Percentiles rank a stretch among this genome's conserved stretches.
phyloP scores from a whole-genome alignment of 2,113 vertebrate species.

The Grallaria varia region DNA sequence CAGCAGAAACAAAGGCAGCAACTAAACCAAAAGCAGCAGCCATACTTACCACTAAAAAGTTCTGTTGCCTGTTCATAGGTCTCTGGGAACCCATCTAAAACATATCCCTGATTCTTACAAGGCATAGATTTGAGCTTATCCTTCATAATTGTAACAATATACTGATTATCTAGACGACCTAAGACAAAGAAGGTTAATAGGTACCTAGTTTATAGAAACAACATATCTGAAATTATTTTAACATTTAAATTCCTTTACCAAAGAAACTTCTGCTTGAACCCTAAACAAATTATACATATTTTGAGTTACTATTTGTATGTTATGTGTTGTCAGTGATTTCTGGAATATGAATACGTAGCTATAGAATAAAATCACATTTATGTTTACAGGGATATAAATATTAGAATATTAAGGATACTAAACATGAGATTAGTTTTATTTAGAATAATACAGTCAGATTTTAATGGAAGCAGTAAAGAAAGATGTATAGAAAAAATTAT shows the following conservation, averaged over 20 bases:
- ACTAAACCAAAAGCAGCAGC: background rate
- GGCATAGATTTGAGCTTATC: constrained; percentile 86
- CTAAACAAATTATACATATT: background rate
- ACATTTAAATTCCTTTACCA: background rate
- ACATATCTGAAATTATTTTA: background rate
- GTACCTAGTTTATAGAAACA: background rate
- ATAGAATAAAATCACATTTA: background rate
- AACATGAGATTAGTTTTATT: background rate
- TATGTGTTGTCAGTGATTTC: background rate
- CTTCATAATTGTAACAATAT: constrained; percentile 78
- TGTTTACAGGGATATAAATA: background rate
- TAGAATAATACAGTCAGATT: background rate
- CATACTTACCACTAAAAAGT: constrained; percentile 84
- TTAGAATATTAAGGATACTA: background rate
- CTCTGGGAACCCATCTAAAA: constrained; percentile 88
- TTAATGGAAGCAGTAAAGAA: background rate
- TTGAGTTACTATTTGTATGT: background rate
- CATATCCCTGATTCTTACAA: constrained; percentile 91
- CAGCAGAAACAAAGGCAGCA: background rate
- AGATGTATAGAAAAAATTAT: background rate
- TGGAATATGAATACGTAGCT: background rate
- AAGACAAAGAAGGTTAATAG: background rate
- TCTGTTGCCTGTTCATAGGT: constrained; percentile 84
- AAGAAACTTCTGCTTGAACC: background rate
- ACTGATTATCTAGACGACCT: constrained; percentile 82